Conservation (phyloP, 1,140 invertebrate species). For the Trichonephila inaurata region DNA sequence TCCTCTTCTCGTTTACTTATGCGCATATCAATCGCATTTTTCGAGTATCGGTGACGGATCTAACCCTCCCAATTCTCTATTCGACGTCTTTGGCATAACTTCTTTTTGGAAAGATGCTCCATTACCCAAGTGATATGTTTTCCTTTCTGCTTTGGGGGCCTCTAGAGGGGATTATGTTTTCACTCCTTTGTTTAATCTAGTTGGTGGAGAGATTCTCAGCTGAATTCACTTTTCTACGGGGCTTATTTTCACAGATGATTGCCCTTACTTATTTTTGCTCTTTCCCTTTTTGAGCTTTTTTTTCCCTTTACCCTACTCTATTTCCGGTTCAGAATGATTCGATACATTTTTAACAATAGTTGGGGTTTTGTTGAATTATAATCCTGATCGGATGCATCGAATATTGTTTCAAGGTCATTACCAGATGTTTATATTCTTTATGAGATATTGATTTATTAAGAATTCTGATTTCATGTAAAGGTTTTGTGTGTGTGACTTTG, state of each 20-base stretch:
- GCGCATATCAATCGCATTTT: slow-evolving; percentile 27
- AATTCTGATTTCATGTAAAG: too few species aligned
- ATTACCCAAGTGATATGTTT: slow-evolving; percentile 23
- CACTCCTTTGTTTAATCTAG: slow-evolving; percentile 29
- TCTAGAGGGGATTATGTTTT: slow-evolving; percentile 7
- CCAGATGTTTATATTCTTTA: too few species aligned
- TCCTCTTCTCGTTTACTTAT: slow-evolving; percentile 14
- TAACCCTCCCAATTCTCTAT: background rate
- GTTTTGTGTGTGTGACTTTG: too few species aligned
- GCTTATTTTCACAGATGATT: background rate
- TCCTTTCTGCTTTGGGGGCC: slow-evolving; percentile 13
- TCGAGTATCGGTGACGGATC: slow-evolving; percentile 4
- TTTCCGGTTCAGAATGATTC: too few species aligned
- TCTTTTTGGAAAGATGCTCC: background rate
- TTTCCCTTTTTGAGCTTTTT: too few species aligned
- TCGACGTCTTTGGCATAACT: background rate
- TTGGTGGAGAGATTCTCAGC: background rate
- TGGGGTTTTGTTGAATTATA: too few species aligned
- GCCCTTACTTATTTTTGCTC: background rate
- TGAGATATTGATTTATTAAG: too few species aligned
- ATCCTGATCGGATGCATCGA: too few species aligned
- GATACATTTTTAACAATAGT: too few species aligned
- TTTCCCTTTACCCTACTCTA: too few species aligned
- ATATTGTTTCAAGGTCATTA: too few species aligned
- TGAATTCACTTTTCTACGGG: background rate